Evolutionary conservation across 2,113 vertebrate species (phyloP).

Genomic region (Crotalus horridus): DNA sequence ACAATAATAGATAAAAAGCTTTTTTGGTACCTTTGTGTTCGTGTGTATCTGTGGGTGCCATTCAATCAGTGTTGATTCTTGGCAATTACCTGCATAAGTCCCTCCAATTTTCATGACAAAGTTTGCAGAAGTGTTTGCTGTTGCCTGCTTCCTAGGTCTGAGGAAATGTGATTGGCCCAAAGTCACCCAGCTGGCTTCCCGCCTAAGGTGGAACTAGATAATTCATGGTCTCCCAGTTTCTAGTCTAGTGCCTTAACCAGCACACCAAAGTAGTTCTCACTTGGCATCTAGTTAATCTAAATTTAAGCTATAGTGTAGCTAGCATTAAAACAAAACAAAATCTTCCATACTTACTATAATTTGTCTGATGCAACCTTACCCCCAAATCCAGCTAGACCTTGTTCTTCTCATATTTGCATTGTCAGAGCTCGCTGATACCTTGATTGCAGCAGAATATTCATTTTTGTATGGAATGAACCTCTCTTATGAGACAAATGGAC

Average conservation of each 20-base stretch:
- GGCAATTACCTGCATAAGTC: not conserved
- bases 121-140: not conserved
- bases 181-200: not conserved
- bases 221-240: not conserved
- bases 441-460: not conserved
- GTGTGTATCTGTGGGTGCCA: not conserved
- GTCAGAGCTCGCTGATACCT: not conserved
- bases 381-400: not conserved
- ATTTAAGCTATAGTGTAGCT: not conserved
- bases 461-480: slow-evolving; percentile 1
- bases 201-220: not conserved
- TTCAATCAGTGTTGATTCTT: not conserved
- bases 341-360: not conserved
- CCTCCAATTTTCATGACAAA: not conserved
- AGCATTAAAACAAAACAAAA: not conserved
- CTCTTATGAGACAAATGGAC: slow-evolving; percentile 24
- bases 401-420: not conserved
- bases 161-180: not conserved
- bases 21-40: not conserved
- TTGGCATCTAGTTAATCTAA: not conserved
- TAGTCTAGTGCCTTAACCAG: not conserved
- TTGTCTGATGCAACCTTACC: not conserved
- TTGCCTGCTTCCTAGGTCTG: not conserved
- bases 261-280: not conserved
- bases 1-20: not conserved